These are phyloP conservation scores for Zaprionus capensis DNA, from an alignment of 1,140 invertebrate genomes.

Conservation along the genomic window DNA sequence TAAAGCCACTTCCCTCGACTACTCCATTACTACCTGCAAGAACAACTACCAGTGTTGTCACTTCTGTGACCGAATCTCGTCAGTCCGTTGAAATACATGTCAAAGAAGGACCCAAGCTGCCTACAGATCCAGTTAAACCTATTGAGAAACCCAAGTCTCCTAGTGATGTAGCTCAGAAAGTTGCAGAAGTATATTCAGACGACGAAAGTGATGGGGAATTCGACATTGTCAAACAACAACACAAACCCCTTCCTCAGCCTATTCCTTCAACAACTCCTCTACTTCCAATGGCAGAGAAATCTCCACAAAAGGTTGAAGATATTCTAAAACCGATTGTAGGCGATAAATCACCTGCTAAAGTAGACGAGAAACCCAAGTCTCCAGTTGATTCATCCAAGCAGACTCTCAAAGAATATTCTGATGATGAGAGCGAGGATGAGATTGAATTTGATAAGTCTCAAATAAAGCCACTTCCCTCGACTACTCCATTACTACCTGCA, in stretches of 20 bases:
- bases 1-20: no score
- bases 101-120: no score
- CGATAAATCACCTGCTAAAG: background rate
- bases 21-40: no score
- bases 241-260: conserved; percentile 7
- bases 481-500: background rate
- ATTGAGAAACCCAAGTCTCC: no score
- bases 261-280: background rate
- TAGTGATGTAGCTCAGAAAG: no score
- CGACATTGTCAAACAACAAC: background rate
- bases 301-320: background rate
- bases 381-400: background rate
- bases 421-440: conserved; percentile 8
- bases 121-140: no score
- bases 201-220: no score
- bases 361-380: conserved; percentile 3
- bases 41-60: no score
- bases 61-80: no score
- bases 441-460: background rate
- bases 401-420: background rate
- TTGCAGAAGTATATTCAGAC: no score
- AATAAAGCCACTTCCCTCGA: conserved; percentile 6
- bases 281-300: conserved; percentile 16
- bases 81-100: no score
- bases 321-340: background rate